Base-by-base conservation (phyloP, 2,113 vertebrate genomes). In the Nanorana parkeri region DNA sequence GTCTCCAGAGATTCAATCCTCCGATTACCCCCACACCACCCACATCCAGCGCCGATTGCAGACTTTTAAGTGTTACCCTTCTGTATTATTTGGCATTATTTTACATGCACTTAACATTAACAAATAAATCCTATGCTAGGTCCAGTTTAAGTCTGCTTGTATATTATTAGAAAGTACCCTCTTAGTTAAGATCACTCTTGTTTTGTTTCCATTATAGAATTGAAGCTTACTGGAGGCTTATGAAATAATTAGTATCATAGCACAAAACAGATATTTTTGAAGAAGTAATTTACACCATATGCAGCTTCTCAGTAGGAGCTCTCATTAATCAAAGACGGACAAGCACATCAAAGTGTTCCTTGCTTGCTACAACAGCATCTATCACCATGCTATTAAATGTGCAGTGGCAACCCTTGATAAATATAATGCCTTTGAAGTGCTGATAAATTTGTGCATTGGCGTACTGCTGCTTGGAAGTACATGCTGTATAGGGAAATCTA, bases 201-300 rank as follows among this genome's bases (percentile, higher is more conserved):
- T 26, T 80, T 69, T 29, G 67, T 23, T 51, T 24, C 23, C 23
- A 66, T 78, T 78, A 65, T 78, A 89, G 89, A 90, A 89, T 88
- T 91, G 92, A 91, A 92, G 87, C 87, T 3, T 73, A 90, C 91
- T 91, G 90, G 68, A 84, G 90, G 91, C 90, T 91, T 91, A 90
- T 95, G 94, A 93, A 94, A 94, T 95, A 95, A 95, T 95, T 95
- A 95, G 93, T 90, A 91, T 90, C 93, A 94, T 93, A 94, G 92
- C 95, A 93, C 93, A 92, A 91, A 95, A 92, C 92, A 93, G 93
- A 93, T 91, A 92, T 94, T 95, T 94, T 89, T 92, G 89, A 91
- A 92, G 94, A 89, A 94, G 92, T 94, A 94, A 95, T 94, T 94
- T 93, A 94, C 93, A 93, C 90, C 87, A 91, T 91, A 91, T 87